A percentile compares a stretch with the other conserved stretches of the same genome.
Conservation (phyloP, 1,140 invertebrate genomes). For the Neodiprion fabricii region DNA sequence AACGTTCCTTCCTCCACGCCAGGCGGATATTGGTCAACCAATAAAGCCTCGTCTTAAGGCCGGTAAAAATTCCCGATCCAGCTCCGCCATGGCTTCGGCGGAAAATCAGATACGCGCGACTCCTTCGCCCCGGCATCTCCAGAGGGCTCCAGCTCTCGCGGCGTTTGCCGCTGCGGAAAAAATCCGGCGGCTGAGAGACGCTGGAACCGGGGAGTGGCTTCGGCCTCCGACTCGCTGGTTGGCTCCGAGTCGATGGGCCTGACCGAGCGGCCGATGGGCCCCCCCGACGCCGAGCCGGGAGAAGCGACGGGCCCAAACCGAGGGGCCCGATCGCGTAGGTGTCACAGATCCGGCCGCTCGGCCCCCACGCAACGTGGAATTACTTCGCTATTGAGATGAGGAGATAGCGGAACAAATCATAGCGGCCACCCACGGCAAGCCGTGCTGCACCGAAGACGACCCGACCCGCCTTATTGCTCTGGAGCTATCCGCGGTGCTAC, state of each 20-base stretch:
- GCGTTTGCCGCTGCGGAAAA: constrained; percentile 29
- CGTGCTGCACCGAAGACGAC: not conserved
- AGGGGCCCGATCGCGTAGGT: constrained; percentile 41
- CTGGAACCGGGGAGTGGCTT: constrained; percentile 58
- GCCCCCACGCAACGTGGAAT: constrained; percentile 43
- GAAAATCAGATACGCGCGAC: constrained; percentile 27
- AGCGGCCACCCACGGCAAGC: constrained; percentile 56
- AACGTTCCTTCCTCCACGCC: no score
- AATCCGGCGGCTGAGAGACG: constrained; percentile 10
- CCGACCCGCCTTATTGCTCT: constrained; percentile 8
- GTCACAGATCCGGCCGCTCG: constrained; percentile 52
- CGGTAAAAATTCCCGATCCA: not conserved
- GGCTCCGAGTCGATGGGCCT: constrained; percentile 59
- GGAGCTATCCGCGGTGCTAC: no score
- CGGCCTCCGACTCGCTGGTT: constrained; percentile 59
- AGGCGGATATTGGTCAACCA: no score
- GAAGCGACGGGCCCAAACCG: not conserved
- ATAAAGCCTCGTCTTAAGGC: no score
- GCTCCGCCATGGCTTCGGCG: not conserved
- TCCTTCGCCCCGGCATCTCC: constrained; percentile 31
- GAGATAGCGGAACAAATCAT: constrained; percentile 58
- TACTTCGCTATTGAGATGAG: constrained; percentile 58
- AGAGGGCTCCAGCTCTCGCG: constrained; percentile 57
- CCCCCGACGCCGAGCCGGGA: not conserved
- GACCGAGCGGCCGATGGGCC: constrained; percentile 36